Base-by-base conservation (phyloP, 2,888 invertebrate species). In the Euzetes globulus region DNA sequence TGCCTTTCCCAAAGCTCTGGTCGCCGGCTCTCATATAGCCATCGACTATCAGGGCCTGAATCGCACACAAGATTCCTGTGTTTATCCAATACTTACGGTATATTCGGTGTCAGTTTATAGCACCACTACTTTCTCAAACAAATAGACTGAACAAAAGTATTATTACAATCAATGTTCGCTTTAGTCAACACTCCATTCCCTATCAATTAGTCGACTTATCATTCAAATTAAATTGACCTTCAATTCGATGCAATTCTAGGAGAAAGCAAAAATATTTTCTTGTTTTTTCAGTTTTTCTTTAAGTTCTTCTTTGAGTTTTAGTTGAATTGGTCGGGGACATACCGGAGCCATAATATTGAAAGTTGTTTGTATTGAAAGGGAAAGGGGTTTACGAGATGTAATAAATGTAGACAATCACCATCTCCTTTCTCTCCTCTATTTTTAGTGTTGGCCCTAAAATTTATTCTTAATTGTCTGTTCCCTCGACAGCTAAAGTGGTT, bases 401-500 rank as follows among this genome's bases (percentile, higher is more conserved):
- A 60, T 60, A 60, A 60, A 60, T 60, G 60, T n/a, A 55, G 55
- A 55, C 55, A 22, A 55, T 55, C 55, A 41, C 5, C 41, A 41
- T 41, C 41, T 41, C 22, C 41, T 41, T 11, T 41, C 11, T 41
- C 41, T 41, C 55, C 55, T 55, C 19, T 29, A n/a, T 60, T 60
- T 60, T 27, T 60, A 27, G 29, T 60, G 17, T 29, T 60, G 17
- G 17, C 27, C 55, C 22, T 22, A 55, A 22, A 55, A 19, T 55
- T 55, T 55, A 50, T n/a, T 50, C 19, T 50, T 50, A 19, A 19
- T 19, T 60, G 29, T 25, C 60, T 60, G 29, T 25, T 60, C 60
- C 60, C 60, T 60, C 60, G 60, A 60, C 60, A 60, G 60, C 60
- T 60, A 60, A 60, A 60, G 60, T 60, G 60, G 60, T 60, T 60